Conservation (phyloP, 2,113 vertebrate genomes). For the Prochilodus magdalenae region DNA sequence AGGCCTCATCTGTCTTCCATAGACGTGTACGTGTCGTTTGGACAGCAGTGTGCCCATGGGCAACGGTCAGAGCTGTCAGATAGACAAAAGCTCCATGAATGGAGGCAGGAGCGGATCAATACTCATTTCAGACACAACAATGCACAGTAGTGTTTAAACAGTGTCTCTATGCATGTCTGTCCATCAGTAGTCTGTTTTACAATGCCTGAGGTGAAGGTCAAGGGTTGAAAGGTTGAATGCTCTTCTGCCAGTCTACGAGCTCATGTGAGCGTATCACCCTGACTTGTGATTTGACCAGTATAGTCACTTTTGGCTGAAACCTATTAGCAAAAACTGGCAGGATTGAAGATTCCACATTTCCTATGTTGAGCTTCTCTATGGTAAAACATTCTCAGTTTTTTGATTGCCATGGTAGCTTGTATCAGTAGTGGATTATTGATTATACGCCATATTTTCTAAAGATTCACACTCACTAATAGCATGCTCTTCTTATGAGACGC, state of each 20-base stretch:
- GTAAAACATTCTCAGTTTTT: no score
- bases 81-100: slow-evolving; percentile 10
- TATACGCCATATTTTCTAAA: no score
- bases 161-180: slow-evolving; percentile 24
- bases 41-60: slow-evolving; percentile 19
- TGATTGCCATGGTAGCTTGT: no score
- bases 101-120: slow-evolving; percentile 35
- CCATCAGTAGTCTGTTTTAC: background rate
- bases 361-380: no score
- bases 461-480: background rate
- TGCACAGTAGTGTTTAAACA: background rate
- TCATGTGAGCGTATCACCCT: no score
- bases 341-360: no score
- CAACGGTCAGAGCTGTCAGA: slow-evolving; percentile 15
- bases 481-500: background rate
- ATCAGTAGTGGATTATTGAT: no score
- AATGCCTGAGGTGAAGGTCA: slow-evolving; percentile 15
- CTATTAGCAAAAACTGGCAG: no score
- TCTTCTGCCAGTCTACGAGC: background rate
- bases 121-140: slow-evolving; percentile 2
- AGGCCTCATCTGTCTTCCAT: background rate
- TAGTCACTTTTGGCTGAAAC: no score
- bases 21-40: background rate
- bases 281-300: no score
- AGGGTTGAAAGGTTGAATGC: slow-evolving; percentile 23